A percentile compares a stretch with the other conserved stretches of the same genome.
Conservation (phyloP, 2,888 invertebrate species). For the Tetheella fluctuosa region DNA sequence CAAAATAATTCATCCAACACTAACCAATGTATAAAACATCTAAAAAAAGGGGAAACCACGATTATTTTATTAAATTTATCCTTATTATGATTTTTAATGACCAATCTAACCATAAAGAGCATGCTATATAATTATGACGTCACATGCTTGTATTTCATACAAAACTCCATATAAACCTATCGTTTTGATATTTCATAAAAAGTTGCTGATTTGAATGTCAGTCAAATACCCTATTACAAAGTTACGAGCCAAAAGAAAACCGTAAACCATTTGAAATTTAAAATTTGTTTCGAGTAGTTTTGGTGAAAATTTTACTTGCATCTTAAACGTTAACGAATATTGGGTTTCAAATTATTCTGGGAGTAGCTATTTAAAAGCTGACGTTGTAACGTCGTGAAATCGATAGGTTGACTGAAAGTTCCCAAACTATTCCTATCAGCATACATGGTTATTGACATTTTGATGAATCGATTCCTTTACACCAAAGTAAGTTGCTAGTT, state of each 20-base stretch:
- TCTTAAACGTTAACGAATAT: constrained; percentile 37
- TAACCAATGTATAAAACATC: too few relatives aligned
- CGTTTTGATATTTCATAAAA: too few relatives aligned
- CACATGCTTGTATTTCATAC: too few relatives aligned
- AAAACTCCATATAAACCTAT: too few relatives aligned
- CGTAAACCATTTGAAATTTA: constrained; percentile 2
- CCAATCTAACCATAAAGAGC: too few relatives aligned
- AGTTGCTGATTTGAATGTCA: too few relatives aligned
- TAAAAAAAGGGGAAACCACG: too few relatives aligned
- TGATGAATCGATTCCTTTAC: constrained; percentile 37
- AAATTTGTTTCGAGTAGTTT: constrained; percentile 14
- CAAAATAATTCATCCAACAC: too few relatives aligned
- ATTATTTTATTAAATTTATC: too few relatives aligned
- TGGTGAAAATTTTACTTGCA: constrained; percentile 23
- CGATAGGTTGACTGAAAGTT: constrained; percentile 33
- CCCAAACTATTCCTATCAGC: constrained; percentile 31
- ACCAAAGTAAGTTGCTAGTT: constrained; percentile 23
- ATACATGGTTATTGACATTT: constrained; percentile 38
- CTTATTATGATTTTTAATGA: too few relatives aligned
- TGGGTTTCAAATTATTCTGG: constrained; percentile 42
- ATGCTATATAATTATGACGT: too few relatives aligned
- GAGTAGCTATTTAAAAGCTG: constrained; percentile 36
- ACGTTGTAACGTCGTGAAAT: constrained; percentile 27
- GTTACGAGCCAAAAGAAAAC: constrained; percentile 13
- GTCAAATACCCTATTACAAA: too few relatives aligned